These are phyloP conservation scores for Melanostoma scalare DNA, from an alignment of 2,888 invertebrate species.

Conservation along the genomic window DNA sequence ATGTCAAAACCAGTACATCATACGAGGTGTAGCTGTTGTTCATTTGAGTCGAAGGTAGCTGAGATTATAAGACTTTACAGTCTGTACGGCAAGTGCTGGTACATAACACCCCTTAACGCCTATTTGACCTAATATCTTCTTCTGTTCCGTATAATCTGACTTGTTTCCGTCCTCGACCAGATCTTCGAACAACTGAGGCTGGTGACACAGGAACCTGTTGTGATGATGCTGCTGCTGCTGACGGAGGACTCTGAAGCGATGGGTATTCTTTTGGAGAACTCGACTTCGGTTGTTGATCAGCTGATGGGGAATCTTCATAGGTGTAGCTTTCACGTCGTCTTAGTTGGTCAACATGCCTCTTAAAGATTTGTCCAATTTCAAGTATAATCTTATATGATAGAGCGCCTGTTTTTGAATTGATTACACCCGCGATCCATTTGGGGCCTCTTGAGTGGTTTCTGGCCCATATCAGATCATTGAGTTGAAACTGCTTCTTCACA, in stretches of 20 bases:
- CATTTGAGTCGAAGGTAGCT: too few relatives aligned
- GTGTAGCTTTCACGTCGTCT: background rate
- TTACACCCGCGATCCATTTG: background rate
- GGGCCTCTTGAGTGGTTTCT: constrained; percentile 1
- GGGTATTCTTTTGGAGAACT: constrained; percentile 1
- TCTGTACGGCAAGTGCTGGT: too few relatives aligned
- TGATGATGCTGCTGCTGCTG: too few relatives aligned
- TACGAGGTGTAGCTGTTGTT: too few relatives aligned
- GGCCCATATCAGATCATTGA: background rate
- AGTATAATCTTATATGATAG: background rate
- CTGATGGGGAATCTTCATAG: background rate
- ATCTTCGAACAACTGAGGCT: background rate
- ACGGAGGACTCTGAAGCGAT: too few relatives aligned
- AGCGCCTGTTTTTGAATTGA: background rate
- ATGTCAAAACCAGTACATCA: too few relatives aligned
- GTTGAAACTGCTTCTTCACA: background rate
- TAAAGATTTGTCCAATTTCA: background rate
- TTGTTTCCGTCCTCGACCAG: background rate
- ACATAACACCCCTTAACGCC: too few relatives aligned
- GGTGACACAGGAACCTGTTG: too few relatives aligned
- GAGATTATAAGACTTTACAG: too few relatives aligned
- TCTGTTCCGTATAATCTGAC: background rate
- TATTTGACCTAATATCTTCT: background rate
- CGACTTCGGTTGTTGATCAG: background rate
- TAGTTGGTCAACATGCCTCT: background rate